Evolutionary conservation across 2,113 vertebrate species (phyloP).

Genomic region (Misgurnus mizolepis): DNA sequence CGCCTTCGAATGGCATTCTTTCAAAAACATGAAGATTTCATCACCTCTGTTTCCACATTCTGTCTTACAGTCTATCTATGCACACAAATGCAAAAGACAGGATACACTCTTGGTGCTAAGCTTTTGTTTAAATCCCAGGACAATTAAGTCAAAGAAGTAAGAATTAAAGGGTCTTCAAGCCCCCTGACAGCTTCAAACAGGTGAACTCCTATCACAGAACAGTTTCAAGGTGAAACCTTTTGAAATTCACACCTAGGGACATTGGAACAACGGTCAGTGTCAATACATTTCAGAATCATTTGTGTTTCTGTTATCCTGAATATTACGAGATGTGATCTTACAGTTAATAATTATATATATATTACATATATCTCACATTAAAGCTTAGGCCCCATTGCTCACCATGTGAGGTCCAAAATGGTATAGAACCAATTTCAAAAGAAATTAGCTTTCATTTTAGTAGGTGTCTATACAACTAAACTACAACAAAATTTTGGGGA

Average conservation of each 20-base stretch:
- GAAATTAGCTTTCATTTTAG: no score
- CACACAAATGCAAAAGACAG: constrained; percentile 35
- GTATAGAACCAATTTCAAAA: no score
- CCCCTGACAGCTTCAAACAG: constrained; percentile 31
- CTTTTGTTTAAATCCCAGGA: constrained; percentile 20
- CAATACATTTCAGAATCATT: background rate
- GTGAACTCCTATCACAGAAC: background rate
- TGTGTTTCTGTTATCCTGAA: background rate
- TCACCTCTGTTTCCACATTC: constrained; percentile 50
- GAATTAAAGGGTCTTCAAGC: background rate
- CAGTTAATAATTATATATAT: no score
- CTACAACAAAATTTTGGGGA: no score
- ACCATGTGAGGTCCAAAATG: no score
- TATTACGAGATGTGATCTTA: no score
- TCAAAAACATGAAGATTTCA: constrained; percentile 57
- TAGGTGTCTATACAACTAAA: no score
- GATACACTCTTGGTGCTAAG: constrained; percentile 3
- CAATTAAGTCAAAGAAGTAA: constrained; percentile 25
- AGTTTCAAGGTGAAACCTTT: background rate
- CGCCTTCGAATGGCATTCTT: constrained; percentile 33
- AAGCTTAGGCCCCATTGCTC: no score
- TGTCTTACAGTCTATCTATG: constrained; percentile 16
- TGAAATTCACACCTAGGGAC: background rate
- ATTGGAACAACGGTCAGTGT: background rate
- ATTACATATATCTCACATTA: no score